phyloP scores from a whole-genome alignment of 2,113 vertebrate species.

The Alligator sinensis region DNA sequence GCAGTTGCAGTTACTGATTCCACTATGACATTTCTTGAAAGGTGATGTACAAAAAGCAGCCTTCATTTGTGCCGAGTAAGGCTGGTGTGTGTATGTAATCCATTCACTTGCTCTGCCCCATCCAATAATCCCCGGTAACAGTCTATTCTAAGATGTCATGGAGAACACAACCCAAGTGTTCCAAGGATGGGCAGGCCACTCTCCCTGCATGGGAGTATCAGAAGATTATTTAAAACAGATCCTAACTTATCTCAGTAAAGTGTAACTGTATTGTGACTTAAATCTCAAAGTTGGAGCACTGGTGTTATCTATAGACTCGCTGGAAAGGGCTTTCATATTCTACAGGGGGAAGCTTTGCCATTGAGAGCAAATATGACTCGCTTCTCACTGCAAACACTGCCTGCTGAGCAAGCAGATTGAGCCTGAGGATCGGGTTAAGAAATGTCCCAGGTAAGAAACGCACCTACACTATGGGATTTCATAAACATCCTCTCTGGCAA shows the following conservation, averaged over 20 bases:
- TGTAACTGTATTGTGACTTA: not conserved
- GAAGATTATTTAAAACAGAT: not conserved
- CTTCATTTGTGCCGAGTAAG: too few species aligned
- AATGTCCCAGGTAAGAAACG: not conserved
- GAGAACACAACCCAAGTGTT: not conserved
- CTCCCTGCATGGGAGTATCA: not conserved
- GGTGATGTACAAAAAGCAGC: not conserved
- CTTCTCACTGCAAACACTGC: not conserved
- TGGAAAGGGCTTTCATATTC: not conserved
- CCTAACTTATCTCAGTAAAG: not conserved
- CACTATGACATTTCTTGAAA: not conserved
- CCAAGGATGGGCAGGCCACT: not conserved
- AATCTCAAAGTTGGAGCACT: not conserved
- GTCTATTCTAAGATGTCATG: not conserved
- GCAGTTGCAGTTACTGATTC: too few species aligned
- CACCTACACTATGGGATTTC: not conserved
- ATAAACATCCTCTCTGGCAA: not conserved
- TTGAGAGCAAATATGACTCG: not conserved
- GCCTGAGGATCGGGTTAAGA: not conserved
- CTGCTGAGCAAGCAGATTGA: not conserved
- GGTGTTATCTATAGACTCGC: not conserved
- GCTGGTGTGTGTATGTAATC: not conserved
- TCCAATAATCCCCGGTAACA: not conserved
- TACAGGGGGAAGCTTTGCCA: not conserved
- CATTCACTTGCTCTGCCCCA: not conserved